Base-by-base conservation (phyloP, 2,113 vertebrate species). In the Otis tarda region DNA sequence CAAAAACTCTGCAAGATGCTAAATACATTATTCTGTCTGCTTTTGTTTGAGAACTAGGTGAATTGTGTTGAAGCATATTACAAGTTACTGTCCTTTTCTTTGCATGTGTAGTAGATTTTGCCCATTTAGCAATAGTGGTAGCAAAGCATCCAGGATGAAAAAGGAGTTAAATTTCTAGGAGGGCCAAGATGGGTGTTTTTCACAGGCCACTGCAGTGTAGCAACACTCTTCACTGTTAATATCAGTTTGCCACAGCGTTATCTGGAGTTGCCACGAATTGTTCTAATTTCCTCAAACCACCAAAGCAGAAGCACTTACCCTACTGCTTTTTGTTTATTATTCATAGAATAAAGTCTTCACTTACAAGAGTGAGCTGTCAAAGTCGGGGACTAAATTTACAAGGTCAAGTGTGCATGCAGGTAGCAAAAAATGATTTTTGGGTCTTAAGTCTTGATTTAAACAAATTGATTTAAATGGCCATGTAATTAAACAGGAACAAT, bases 271-370 rank as follows among this genome's bases (percentile, higher is more conserved):
- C 73, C 78, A 4, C 1, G 20, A 87, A 67, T 89, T 93, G 65
- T 87, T 93, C 74, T 89, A 43, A 27, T 82, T 96, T 77, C 74
- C 90, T 89, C 77, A 79, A 79, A 53, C 25, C 35, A 35, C 76
- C 69, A 60, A 80, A 93, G 79, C 60, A 93, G 64, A 81, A 81
- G 24, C 9, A 5, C 87, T 86, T 81, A 78, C 65, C 45, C 22
- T 65, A 23, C 73, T 89, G 74, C 12, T 87, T 91, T 79, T 79
- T 93, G 61, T 84, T 93, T 90, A 23, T 82, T 94, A 60, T 59
- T 83, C 7, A 0, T 61, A 23, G 56, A 84, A 68, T 52, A 79
- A 86, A 56, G 63, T 74, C 35, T 50, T 71, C 50, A n/a, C 53
- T 96, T 17, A 1, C 16, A 68, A 35, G n/a, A 83, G 45, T 50